These are phyloP conservation scores for Alfaro cultratus DNA, from an alignment of 2,797 vertebrate species.

Conservation along the genomic window DNA sequence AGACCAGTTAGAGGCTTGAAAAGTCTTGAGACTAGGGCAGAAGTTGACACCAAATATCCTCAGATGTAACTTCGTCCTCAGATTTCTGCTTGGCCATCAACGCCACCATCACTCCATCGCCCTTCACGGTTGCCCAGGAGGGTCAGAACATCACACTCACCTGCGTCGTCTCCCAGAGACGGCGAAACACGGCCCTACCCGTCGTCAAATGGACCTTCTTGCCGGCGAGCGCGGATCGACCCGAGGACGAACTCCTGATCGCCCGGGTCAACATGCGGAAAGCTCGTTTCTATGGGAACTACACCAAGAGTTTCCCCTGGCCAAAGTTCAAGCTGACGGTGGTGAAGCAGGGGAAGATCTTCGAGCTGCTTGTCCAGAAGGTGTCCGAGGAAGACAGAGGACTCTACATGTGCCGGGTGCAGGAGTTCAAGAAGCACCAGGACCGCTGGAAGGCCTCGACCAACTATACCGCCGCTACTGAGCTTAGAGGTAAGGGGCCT, in stretches of 20 bases:
- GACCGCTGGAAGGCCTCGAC: slow-evolving; percentile 92
- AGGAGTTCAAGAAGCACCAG: slow-evolving; percentile 90
- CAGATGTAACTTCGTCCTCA: slow-evolving; percentile 44
- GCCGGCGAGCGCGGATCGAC: slow-evolving; percentile 58
- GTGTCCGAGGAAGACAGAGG: slow-evolving; percentile 86
- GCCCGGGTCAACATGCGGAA: slow-evolving; percentile 92
- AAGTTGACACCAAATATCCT: no score
- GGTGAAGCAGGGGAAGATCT: slow-evolving; percentile 84
- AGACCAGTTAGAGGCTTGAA: background rate
- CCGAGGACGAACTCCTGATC: slow-evolving; percentile 85
- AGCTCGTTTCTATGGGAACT: slow-evolving; percentile 93
- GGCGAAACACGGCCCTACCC: slow-evolving; percentile 83
- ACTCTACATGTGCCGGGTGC: slow-evolving; percentile 91
- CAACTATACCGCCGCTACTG: slow-evolving; percentile 88
- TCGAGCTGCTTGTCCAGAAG: slow-evolving; percentile 86
- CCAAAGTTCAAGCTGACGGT: slow-evolving; percentile 87
- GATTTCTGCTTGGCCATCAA: slow-evolving; percentile 88
- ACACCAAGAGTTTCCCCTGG: slow-evolving; percentile 85
- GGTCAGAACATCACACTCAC: slow-evolving; percentile 90
- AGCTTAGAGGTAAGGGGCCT: slow-evolving; percentile 87
- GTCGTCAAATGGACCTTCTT: slow-evolving; percentile 93
- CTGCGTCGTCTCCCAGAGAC: slow-evolving; percentile 88
- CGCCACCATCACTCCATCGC: slow-evolving; percentile 89
- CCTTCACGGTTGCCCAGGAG: slow-evolving; percentile 83
- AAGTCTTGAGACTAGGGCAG: background rate